A percentile compares a stretch with the other conserved stretches of the same genome.
phyloP scores from a whole-genome alignment of 35 echinoderm and acorn worm genomes.

The Ptychodera flava region DNA sequence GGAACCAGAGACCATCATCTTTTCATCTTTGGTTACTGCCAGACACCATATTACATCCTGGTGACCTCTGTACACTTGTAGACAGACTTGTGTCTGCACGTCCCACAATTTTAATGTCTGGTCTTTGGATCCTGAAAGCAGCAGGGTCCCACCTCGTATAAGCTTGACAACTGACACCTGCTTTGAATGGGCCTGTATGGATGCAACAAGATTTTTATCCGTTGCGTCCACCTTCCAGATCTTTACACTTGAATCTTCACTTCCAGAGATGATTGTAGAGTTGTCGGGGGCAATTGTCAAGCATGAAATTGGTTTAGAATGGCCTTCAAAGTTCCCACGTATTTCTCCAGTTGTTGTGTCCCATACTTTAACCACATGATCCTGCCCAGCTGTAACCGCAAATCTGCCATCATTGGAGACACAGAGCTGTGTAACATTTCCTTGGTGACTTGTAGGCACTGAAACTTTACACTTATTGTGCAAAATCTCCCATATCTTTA shows the following conservation, averaged over 20 bases:
- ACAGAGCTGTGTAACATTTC: neutral
- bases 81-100: conserved; percentile 12
- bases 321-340: neutral
- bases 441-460: neutral
- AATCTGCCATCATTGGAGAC: neutral
- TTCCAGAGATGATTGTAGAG: conserved; percentile 12
- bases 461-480: neutral
- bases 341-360: neutral
- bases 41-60: conserved; percentile 24
- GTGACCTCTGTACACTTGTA: conserved; percentile 17
- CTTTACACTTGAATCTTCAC: neutral
- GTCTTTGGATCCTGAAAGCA: conserved; percentile 61
- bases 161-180: neutral
- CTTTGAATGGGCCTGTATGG: neutral
- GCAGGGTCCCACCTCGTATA: neutral
- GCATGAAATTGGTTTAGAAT: conserved; percentile 19
- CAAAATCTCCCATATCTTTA: neutral
- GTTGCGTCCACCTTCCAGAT: conserved; percentile 39
- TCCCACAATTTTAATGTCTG: conserved; percentile 70
- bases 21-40: neutral
- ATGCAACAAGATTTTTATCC: conserved; percentile 30
- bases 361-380: conserved; percentile 31
- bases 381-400: conserved; percentile 22
- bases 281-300: conserved; percentile 9
- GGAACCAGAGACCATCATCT: conserved; percentile 10